These are phyloP conservation scores for Acinonyx jubatus DNA, from an alignment of 2,113 vertebrate species.

Conservation along the genomic window DNA sequence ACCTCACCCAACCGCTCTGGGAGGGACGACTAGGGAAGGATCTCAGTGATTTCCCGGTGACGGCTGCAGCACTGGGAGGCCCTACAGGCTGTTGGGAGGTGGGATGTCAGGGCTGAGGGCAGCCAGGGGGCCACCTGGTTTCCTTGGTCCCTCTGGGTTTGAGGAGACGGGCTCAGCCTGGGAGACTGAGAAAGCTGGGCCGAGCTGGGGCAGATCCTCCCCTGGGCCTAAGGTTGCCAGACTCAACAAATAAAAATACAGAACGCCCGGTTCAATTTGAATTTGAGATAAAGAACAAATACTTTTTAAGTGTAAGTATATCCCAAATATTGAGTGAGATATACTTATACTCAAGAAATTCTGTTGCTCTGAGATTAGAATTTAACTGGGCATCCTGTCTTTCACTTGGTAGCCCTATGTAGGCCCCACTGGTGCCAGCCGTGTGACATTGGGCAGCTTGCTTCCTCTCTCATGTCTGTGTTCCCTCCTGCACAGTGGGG, in stretches of 20 bases:
- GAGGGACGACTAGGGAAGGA: slow-evolving; percentile 70
- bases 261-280: background rate
- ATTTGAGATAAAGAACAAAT: background rate
- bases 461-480: background rate
- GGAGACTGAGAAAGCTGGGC: background rate
- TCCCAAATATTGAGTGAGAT: background rate
- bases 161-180: background rate
- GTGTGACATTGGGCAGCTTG: background rate
- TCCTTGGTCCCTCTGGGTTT: background rate
- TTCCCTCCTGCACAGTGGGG: background rate
- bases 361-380: background rate
- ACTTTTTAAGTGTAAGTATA: background rate
- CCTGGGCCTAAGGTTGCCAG: background rate
- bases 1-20: slow-evolving; percentile 63
- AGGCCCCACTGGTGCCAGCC: background rate
- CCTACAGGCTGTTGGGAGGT: background rate
- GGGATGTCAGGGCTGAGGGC: background rate
- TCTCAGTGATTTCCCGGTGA: slow-evolving; percentile 74
- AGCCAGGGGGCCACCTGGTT: background rate
- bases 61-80: slow-evolving; percentile 30
- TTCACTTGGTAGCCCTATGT: background rate
- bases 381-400: background rate
- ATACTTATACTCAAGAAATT: background rate
- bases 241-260: background rate
- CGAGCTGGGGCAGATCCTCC: background rate